Conservation (phyloP, 2,797 vertebrate genomes). For the Smutsia temminckii region DNA sequence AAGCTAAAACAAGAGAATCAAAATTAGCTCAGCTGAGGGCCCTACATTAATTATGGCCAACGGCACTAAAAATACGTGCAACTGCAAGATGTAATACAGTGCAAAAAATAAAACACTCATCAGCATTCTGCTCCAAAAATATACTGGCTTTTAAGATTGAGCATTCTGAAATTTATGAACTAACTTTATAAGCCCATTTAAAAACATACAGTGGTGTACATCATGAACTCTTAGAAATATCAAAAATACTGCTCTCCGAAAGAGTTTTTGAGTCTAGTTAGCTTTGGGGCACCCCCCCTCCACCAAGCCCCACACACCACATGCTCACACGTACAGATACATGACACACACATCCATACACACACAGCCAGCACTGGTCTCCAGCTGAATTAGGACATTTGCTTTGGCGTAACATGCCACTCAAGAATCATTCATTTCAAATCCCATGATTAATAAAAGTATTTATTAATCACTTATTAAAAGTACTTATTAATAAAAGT, state of each 20-base stretch:
- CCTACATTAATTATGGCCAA: conserved; percentile 83
- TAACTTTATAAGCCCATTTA: conserved; percentile 64
- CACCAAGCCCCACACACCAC: not conserved
- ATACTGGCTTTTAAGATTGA: conserved; percentile 71
- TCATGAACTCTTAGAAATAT: conserved; percentile 1
- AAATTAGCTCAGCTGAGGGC: conserved; percentile 81
- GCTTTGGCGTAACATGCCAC: conserved; percentile 22
- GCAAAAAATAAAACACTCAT: conserved; percentile 64
- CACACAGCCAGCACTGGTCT: not conserved
- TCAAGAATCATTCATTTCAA: conserved; percentile 52
- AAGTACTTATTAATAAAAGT: conserved; percentile 13
- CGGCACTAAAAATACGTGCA: conserved; percentile 81
- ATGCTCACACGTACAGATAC: not conserved
- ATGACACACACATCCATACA: not conserved
- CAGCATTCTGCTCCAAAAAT: conserved; percentile 75
- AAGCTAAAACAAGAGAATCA: conserved; percentile 79
- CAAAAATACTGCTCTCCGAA: not conserved
- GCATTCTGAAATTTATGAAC: conserved; percentile 75
- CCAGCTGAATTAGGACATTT: conserved; percentile 1
- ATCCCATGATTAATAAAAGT: conserved; percentile 9
- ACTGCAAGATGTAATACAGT: conserved; percentile 71
- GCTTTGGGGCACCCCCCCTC: not conserved
- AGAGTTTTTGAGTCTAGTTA: not conserved
- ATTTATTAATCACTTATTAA: not conserved
- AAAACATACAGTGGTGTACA: conserved; percentile 45